Percentiles rank a stretch among this genome's conserved stretches.
phyloP scores from a whole-genome alignment of 2,888 invertebrate genomes.

The Euzetes globulus region DNA sequence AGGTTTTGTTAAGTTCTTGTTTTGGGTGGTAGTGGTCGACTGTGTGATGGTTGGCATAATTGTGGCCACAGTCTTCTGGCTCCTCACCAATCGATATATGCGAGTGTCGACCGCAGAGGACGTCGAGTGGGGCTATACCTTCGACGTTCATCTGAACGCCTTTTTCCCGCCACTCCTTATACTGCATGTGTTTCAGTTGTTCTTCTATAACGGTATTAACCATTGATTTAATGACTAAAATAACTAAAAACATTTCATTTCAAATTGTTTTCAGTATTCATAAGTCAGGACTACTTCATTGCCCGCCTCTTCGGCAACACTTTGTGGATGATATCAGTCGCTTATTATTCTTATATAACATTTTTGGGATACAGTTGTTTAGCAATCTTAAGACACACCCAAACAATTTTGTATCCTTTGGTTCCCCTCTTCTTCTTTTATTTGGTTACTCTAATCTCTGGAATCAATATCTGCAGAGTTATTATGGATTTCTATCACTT shows the following conservation, averaged over 20 bases:
- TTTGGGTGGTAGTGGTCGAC: constrained; percentile 89
- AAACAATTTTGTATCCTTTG: constrained; percentile 73
- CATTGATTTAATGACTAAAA: constrained; percentile 11
- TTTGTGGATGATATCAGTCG: constrained; percentile 79
- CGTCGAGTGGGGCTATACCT: constrained; percentile 96
- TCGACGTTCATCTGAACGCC: constrained; percentile 97
- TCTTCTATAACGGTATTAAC: constrained; percentile 61
- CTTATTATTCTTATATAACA: constrained; percentile 93
- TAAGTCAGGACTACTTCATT: constrained; percentile 66
- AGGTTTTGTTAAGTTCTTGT: constrained; percentile 66
- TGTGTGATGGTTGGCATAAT: constrained; percentile 80
- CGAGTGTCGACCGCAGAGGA: constrained; percentile 61
- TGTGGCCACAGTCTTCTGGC: constrained; percentile 83
- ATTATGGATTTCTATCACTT: constrained; percentile 76
- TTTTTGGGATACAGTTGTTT: constrained; percentile 92
- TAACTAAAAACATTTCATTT: constrained; percentile 42
- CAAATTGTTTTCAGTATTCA: constrained; percentile 59
- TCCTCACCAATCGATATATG: constrained; percentile 69
- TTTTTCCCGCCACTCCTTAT: constrained; percentile 93
- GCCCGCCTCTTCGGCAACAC: constrained; percentile 81
- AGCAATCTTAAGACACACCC: constrained; percentile 74
- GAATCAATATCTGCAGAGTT: constrained; percentile 73
- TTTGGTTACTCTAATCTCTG: constrained; percentile 64
- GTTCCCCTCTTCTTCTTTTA: constrained; percentile 69
- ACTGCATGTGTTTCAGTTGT: constrained; percentile 82